Evolutionary conservation across 1,140 invertebrate species (phyloP).

Genomic region (Zaprionus capensis): DNA sequence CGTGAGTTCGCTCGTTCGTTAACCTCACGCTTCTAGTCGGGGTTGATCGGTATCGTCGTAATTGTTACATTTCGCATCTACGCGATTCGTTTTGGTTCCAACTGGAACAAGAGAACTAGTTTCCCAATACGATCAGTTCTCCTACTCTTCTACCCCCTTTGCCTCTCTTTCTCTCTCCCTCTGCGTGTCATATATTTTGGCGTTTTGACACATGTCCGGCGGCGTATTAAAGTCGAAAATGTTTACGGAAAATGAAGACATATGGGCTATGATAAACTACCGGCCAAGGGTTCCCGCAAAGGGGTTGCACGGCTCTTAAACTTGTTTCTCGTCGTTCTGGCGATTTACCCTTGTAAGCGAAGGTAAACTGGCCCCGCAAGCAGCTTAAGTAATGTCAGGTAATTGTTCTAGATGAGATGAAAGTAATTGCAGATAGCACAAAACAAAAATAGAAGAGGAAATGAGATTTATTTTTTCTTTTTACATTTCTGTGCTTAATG

Average conservation of each 20-base stretch:
- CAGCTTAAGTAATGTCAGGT: conserved; percentile 6
- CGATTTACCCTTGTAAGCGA: conserved; percentile 8
- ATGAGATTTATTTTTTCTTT: background rate
- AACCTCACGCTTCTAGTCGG: background rate
- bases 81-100: conserved; percentile 57
- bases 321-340: conserved; percentile 13
- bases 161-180: conserved; percentile 35
- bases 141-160: background rate
- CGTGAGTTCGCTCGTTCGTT: conserved; percentile 10
- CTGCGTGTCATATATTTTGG: conserved; percentile 43
- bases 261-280: conserved; percentile 40
- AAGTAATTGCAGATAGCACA: background rate
- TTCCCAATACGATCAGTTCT: background rate
- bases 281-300: conserved; percentile 5
- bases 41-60: conserved; percentile 31
- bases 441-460: background rate
- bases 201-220: conserved; percentile 58
- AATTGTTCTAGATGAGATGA: conserved; percentile 9
- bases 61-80: conserved; percentile 44
- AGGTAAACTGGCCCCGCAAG: conserved; percentile 17
- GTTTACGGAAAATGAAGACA: conserved; percentile 62
- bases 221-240: conserved; percentile 36
- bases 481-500: no score
- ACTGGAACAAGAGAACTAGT: conserved; percentile 40
- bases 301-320: conserved; percentile 34